Evolutionary conservation across 1,140 invertebrate genomes (phyloP).

Genomic region (Ceratosolen fusciceps): DNA sequence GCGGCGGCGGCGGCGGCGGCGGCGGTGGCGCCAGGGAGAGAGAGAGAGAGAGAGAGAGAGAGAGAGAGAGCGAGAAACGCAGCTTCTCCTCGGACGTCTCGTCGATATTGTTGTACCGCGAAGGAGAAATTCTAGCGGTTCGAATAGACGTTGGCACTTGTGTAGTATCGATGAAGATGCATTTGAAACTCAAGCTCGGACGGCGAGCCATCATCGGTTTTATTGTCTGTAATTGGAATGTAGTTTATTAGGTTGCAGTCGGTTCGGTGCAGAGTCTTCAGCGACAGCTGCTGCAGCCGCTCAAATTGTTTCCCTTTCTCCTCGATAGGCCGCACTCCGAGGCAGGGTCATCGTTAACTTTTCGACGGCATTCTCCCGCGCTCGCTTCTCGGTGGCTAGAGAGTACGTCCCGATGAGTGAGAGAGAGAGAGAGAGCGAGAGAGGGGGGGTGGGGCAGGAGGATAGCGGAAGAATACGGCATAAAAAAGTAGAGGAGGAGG

Average conservation of each 20-base stretch:
- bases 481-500: too few relatives aligned
- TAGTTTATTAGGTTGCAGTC: neutral
- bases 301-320: neutral
- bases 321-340: neutral
- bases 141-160: neutral
- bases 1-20: too few relatives aligned
- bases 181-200: neutral
- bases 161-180: neutral
- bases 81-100: neutral
- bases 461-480: too few relatives aligned
- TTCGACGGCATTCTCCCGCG: neutral
- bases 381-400: too few relatives aligned
- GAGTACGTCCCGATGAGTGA: too few relatives aligned
- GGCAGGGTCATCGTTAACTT: neutral
- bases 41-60: too few relatives aligned
- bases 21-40: too few relatives aligned
- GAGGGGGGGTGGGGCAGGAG: too few relatives aligned
- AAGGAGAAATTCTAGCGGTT: neutral
- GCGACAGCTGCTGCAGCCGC: neutral
- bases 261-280: neutral
- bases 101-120: neutral
- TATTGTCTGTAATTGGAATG: neutral
- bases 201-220: too few relatives aligned
- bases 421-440: neutral
- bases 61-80: too few relatives aligned